Evolutionary conservation across 2,888 invertebrate genomes (phyloP), one percentile per base, ranked within the genome.

Genomic region (Dascillus cervinus): DNA sequence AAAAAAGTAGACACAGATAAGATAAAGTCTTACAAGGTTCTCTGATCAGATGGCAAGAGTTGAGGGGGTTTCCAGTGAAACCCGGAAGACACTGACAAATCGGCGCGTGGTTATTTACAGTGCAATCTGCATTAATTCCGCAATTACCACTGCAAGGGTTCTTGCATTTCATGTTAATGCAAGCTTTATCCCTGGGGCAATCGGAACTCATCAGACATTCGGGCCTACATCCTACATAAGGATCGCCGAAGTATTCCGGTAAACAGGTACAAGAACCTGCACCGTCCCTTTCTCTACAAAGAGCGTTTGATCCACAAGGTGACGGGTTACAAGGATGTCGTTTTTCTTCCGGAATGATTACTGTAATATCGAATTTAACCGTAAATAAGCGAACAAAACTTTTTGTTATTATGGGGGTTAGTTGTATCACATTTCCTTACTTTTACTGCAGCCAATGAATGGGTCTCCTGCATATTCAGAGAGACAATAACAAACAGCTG

Each of bases 161-260:
- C 52, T 72, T 73, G 58, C 90, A 90, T 69, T 85, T 87, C 63
- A 84, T 84, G 56, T 84, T 84, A 28, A 81, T 70, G 56, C 90
- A 90, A 13, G 88, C 79, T 64, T 75, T 80, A 45, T 77, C 74
- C 53, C 73, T 73, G 3, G 78, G 70, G 63, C 90, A 91, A 53
- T 91, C 89, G 4, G 82, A 78, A 60, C 89, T 89, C 47, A 83
- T 74, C n/a, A 87, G 79, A 60, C 90, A 90, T 71, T 90, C 88
- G 13, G 89, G 89, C 56, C 86, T 72, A 61, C 90, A 90, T 54
- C 84, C 83, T 22, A 81, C 69, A 53, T 89, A 87, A 2, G 89
- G 89, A 67, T 89, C 87, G 29, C 90, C 89, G 52, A 79, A 82
- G 62, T 86, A 89, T 52, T 86, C 85, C 34, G 79, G 74, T 42